A percentile compares a stretch with the other conserved stretches of the same genome.
Conservation (phyloP, 2,888 invertebrate species). For the Panopea generosa region DNA sequence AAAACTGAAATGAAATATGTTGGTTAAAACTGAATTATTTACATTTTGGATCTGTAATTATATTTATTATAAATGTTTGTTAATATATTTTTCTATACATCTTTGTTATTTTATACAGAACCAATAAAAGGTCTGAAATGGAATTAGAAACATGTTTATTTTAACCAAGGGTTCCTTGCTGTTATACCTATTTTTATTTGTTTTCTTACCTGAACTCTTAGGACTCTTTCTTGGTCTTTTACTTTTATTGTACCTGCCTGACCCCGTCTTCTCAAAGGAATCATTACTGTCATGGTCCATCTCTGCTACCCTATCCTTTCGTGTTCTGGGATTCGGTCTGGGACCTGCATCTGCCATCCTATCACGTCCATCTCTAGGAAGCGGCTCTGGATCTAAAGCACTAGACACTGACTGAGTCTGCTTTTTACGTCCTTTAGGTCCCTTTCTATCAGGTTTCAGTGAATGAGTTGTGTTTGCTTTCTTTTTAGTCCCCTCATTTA, state of each 20-base stretch:
- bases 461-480: conserved; percentile 54
- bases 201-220: conserved; percentile 31
- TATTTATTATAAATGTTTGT: too few species aligned
- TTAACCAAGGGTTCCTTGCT: too few species aligned
- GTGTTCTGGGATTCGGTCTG: too few species aligned
- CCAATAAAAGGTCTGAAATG: too few species aligned
- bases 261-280: conserved; percentile 19
- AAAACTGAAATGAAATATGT: too few species aligned
- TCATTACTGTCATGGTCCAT: conserved; percentile 19
- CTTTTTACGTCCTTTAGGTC: conserved; percentile 41
- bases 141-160: too few species aligned
- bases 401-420: conserved; percentile 52
- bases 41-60: too few species aligned
- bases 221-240: conserved; percentile 61
- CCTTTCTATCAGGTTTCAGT: conserved; percentile 55
- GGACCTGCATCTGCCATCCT: neutral
- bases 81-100: too few species aligned
- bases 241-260: conserved; percentile 42
- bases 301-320: conserved; percentile 24
- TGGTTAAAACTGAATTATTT: too few species aligned
- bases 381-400: conserved; percentile 39
- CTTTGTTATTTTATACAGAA: too few species aligned
- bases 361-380: conserved; percentile 6
- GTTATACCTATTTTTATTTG: too few species aligned
- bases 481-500: conserved; percentile 23